These are phyloP conservation scores for Tubulanus polymorphus DNA, from an alignment of 2,888 invertebrate species.

Conservation along the genomic window DNA sequence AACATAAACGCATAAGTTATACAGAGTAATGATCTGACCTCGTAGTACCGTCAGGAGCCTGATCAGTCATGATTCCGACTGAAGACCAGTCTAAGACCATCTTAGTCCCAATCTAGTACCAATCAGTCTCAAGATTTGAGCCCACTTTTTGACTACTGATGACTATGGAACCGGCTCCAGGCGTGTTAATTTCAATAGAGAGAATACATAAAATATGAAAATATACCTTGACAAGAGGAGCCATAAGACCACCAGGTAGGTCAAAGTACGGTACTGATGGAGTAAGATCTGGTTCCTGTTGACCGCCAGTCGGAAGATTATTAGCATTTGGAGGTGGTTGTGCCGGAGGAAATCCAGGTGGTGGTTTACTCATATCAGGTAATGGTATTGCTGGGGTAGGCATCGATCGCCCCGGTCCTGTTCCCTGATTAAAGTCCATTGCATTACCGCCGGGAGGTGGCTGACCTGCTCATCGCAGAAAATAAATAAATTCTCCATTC, in stretches of 20 bases:
- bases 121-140: no score
- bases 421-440: neutral
- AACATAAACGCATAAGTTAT: no score
- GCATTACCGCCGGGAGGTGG: neutral
- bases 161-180: no score
- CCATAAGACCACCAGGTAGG: conserved; percentile 95
- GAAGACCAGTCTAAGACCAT: no score
- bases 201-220: neutral
- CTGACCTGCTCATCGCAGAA: neutral
- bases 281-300: conserved; percentile 57
- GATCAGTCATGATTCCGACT: no score
- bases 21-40: no score
- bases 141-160: no score
- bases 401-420: conserved; percentile 42
- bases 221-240: conserved; percentile 84
- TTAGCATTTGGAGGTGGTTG: conserved; percentile 38
- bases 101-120: no score
- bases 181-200: no score
- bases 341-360: conserved; percentile 67
- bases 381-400: conserved; percentile 16
- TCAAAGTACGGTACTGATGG: conserved; percentile 95
- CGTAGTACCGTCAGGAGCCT: no score
- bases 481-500: no score
- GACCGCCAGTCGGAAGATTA: conserved; percentile 21
- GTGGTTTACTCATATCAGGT: conserved; percentile 57